These are phyloP conservation scores for Cephalopterus ornatus DNA, from an alignment of 2,113 vertebrate species.

Conservation along the genomic window DNA sequence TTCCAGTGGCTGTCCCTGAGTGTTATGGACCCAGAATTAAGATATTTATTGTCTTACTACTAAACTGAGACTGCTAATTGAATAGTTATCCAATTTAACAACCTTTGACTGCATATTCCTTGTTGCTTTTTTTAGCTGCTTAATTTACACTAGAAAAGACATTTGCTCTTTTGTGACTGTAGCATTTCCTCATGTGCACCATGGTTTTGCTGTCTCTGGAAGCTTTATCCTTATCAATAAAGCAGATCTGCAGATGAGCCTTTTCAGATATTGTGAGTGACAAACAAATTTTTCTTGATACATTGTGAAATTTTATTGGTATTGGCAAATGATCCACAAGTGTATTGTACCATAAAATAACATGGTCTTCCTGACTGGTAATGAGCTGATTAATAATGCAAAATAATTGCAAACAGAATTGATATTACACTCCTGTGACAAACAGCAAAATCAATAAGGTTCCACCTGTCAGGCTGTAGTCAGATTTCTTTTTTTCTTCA, in stretches of 20 bases:
- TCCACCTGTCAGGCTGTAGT: neutral
- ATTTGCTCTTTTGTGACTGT: neutral
- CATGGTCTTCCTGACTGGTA: conserved; percentile 41
- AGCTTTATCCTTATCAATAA: neutral
- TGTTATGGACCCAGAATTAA: neutral
- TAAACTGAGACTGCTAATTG: neutral
- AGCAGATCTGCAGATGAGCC: neutral
- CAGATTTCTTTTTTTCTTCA: neutral
- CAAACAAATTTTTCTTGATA: neutral
- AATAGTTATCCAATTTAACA: neutral
- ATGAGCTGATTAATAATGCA: conserved; percentile 66
- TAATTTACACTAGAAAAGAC: neutral
- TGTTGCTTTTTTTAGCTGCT: neutral
- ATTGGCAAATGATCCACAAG: conserved; percentile 47
- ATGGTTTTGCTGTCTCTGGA: neutral
- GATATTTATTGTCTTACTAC: neutral
- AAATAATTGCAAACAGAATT: conserved; percentile 55
- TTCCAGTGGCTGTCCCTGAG: neutral
- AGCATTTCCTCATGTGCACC: neutral
- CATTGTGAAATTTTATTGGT: neutral
- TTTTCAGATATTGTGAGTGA: neutral
- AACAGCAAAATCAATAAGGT: neutral
- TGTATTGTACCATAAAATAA: conserved; percentile 25
- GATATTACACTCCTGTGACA: neutral
- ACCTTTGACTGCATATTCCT: neutral